These are phyloP conservation scores for Crocidura indochinensis DNA, from an alignment of 2,797 vertebrate species.

Conservation along the genomic window DNA sequence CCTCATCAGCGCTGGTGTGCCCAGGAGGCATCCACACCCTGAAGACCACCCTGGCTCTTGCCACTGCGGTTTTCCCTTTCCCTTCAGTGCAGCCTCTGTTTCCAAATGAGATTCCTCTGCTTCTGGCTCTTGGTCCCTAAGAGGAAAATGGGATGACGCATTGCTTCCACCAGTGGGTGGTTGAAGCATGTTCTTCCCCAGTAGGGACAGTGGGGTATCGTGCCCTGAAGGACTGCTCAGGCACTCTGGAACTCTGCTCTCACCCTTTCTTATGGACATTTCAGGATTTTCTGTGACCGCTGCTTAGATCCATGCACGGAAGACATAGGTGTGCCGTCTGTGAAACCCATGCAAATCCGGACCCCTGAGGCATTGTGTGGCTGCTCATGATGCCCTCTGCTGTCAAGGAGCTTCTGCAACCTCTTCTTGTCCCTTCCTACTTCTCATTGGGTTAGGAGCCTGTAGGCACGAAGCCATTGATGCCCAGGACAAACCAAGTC, in stretches of 20 bases:
- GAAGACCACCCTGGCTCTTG: constrained; percentile 24
- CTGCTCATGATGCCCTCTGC: background rate
- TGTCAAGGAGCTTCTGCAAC: constrained; percentile 58
- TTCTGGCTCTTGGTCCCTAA: constrained; percentile 35
- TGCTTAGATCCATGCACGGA: background rate
- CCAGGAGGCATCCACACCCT: too few species aligned
- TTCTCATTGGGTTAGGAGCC: constrained; percentile 67
- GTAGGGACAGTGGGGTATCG: background rate
- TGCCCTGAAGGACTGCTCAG: too few species aligned
- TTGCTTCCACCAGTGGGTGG: background rate
- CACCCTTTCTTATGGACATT: background rate
- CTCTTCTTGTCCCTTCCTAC: constrained; percentile 22
- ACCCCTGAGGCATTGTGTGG: background rate
- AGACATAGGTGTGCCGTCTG: too few species aligned
- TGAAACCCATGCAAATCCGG: background rate
- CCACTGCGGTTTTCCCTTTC: background rate
- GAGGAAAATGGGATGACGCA: background rate
- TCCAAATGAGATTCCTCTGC: constrained; percentile 30
- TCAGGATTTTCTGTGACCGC: background rate
- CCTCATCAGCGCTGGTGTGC: rapidly evolving
- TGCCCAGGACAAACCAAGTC: constrained; percentile 6
- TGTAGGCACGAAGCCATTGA: constrained; percentile 44
- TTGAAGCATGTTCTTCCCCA: background rate
- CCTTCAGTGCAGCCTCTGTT: background rate
- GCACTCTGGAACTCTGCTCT: background rate